Percentiles rank a stretch among this genome's conserved stretches.
Conservation (phyloP, 64 coral and sea anemone species). For the Montipora foliosa region DNA sequence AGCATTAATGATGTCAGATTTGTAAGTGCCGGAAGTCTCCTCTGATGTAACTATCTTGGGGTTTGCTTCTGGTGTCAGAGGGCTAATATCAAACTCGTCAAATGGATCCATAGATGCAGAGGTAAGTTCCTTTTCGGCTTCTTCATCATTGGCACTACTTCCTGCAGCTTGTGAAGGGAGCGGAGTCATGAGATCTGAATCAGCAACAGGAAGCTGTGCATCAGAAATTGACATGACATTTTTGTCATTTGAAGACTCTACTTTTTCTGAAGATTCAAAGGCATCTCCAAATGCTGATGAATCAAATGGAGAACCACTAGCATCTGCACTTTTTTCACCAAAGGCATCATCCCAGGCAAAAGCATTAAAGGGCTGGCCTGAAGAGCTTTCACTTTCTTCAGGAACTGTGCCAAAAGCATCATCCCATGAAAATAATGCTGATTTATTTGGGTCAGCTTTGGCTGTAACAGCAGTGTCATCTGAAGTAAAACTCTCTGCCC, state of each 20-base stretch:
- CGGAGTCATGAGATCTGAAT: neutral
- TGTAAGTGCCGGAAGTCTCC: neutral
- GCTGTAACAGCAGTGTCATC: conserved; percentile 1
- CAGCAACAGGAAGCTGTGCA: neutral
- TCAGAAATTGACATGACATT: neutral
- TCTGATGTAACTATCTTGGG: neutral
- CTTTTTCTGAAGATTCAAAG: neutral
- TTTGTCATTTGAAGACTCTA: neutral
- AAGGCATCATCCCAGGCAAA: conserved; percentile 84
- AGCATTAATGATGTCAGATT: neutral
- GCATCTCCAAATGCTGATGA: conserved; percentile 23
- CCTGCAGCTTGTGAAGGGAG: neutral
- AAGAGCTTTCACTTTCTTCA: neutral
- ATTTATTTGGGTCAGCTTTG: neutral
- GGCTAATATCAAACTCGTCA: neutral
- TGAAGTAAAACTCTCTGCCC: conserved; percentile 27
- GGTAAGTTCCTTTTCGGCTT: neutral
- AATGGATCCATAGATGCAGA: neutral
- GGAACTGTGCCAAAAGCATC: conserved; percentile 43
- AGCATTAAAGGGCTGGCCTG: neutral
- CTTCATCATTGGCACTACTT: neutral
- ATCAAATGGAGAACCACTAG: neutral
- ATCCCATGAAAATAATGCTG: conserved; percentile 50
- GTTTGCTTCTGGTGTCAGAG: neutral
- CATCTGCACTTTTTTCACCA: neutral